Conservation (phyloP, 2,888 invertebrate species). For the Zygogramma bicolorata region DNA sequence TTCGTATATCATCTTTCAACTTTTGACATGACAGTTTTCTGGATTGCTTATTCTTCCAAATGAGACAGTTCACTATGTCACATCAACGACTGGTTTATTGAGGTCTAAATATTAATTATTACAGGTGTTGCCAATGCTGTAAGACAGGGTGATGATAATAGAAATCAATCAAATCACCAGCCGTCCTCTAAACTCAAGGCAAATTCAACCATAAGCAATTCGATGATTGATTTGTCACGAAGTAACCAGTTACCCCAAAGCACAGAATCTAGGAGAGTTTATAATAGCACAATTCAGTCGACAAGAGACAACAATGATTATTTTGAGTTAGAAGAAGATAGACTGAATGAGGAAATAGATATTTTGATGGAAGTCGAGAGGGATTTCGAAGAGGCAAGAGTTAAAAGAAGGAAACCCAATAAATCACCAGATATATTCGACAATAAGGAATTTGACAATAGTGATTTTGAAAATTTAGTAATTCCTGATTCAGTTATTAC, state of each 20-base stretch:
- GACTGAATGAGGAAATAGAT: conserved; percentile 53
- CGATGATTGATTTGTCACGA: background rate
- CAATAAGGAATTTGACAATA: conserved; percentile 50
- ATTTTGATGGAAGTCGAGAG: conserved; percentile 52
- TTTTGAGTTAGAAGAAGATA: conserved; percentile 40
- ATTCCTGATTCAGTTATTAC: conserved; percentile 21
- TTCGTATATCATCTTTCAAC: too few species aligned
- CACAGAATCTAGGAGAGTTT: background rate
- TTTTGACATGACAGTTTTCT: too few species aligned
- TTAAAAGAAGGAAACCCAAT: conserved; percentile 18
- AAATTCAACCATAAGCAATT: background rate
- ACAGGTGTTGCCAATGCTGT: too few species aligned
- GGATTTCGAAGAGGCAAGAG: conserved; percentile 37
- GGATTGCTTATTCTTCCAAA: too few species aligned
- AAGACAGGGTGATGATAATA: too few species aligned
- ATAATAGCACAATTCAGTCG: background rate
- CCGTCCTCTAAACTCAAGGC: too few species aligned
- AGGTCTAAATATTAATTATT: too few species aligned
- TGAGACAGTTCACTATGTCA: too few species aligned
- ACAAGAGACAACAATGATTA: conserved; percentile 14
- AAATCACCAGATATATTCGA: conserved; percentile 53
- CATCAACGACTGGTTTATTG: too few species aligned
- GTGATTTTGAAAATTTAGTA: conserved; percentile 45
- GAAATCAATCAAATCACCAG: too few species aligned
- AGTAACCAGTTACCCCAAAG: background rate